These are phyloP conservation scores for Mesocentrotus franciscanus DNA, from an alignment of 53 echinoderm and acorn worm species.

Conservation along the genomic window DNA sequence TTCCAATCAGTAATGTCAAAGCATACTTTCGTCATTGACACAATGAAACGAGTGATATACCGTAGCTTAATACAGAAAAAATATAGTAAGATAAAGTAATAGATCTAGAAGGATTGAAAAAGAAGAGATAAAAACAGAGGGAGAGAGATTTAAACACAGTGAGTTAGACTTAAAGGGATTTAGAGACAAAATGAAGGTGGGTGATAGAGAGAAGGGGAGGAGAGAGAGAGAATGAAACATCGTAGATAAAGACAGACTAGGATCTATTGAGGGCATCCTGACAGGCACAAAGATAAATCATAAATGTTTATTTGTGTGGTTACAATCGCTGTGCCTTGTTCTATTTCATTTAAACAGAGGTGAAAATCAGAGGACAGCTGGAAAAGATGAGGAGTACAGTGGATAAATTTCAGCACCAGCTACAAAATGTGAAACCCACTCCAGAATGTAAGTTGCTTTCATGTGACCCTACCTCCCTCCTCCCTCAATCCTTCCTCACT, in stretches of 20 bases:
- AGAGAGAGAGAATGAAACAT: not conserved
- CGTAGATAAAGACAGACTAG: not conserved
- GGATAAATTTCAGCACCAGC: constrained; percentile 85
- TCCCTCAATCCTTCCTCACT: not conserved
- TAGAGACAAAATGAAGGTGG: too few species aligned
- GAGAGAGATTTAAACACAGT: too few species aligned
- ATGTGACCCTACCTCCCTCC: not conserved
- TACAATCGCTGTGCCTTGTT: not conserved
- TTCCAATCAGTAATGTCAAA: too few species aligned
- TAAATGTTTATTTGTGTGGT: not conserved
- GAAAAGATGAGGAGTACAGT: constrained; percentile 83
- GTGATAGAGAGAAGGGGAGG: not conserved
- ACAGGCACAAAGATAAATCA: not conserved
- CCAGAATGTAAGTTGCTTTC: constrained; percentile 86
- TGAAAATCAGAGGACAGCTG: constrained; percentile 74
- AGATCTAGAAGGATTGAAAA: too few species aligned
- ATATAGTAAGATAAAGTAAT: too few species aligned
- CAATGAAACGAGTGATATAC: too few species aligned
- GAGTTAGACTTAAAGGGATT: too few species aligned
- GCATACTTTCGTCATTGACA: too few species aligned
- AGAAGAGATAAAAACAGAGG: too few species aligned
- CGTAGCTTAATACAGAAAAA: too few species aligned
- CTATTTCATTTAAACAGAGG: constrained; percentile 60
- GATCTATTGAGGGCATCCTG: not conserved
- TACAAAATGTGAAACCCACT: constrained; percentile 94